Base-by-base conservation (phyloP, 2,113 vertebrate species). In the Menidia beryllina region DNA sequence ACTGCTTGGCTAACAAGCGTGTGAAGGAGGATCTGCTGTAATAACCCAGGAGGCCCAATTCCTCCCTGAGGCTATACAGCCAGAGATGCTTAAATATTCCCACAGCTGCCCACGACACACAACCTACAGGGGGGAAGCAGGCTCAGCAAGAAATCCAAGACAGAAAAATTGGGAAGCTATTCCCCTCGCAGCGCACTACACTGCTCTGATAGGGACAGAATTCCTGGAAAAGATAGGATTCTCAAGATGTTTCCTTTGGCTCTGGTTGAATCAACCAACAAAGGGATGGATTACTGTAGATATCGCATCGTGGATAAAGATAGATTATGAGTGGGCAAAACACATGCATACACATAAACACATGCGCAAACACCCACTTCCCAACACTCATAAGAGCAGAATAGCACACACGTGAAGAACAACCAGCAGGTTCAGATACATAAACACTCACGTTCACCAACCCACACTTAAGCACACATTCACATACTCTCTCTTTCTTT, bases 241-340 rank as follows among this genome's bases (percentile, higher is more conserved):
- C 25, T 69, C 65, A 24, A 48, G 51, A 63, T 54, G 52, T 21
- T 76, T 72, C 26, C 70, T 24, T 69, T 45, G 59, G 65, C 75
- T 69, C 59, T 10, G 39, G 5, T 53, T 81, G 39, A 80, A 74
- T 79, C 60, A 26, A 68, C 38, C 23, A 11, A 27, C 74, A 72
- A 69, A 69, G 65, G 72, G 24, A 52, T 6, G 53, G 51, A 54
- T 59, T 7, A 65, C 58, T 60, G 58, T 27, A 56, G 75, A 69
- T 79, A 82, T 70, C 72, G 26, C 77, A 75, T 78, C 56, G 8
- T 5, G 60, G 83, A 72, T 83, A 86, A 89, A 84, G 81, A 89
- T 89, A 89, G 81, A 43, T 27, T 66, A 55, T 79, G 76, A 82
- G 85, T 87, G 85, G 85, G 85, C 79, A 73, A 82, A 84, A 69